These are phyloP conservation scores for Climacteris rufus DNA, from an alignment of 2,113 vertebrate species.

Conservation along the genomic window DNA sequence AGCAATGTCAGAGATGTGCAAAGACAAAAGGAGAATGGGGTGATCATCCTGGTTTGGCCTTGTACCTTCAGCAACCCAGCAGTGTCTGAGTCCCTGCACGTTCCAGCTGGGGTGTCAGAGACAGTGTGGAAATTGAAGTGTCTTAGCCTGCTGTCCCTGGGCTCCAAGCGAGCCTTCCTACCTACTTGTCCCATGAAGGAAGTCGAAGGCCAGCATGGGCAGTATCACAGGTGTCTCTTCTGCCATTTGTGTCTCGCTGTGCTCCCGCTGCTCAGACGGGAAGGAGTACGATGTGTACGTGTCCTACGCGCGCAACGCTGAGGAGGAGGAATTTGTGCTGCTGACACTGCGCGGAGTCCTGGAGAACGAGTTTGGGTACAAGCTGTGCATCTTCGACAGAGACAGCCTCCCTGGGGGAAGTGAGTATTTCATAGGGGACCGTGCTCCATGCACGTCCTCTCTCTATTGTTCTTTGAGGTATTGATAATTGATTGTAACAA, in stretches of 20 bases:
- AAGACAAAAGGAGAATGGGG: neutral
- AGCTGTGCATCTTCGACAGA: conserved; percentile 93
- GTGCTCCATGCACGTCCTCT: neutral
- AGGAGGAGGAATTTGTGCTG: conserved; percentile 93
- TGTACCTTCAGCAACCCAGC: neutral
- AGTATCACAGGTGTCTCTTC: neutral
- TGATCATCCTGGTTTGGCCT: neutral
- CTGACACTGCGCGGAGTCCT: conserved; percentile 84
- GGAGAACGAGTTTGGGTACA: conserved; percentile 93
- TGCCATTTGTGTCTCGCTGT: neutral
- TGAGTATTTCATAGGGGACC: conserved; percentile 74
- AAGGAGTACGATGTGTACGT: conserved; percentile 96
- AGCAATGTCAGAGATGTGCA: neutral
- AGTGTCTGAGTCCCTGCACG: neutral
- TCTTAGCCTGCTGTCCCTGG: neutral
- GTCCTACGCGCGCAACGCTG: conserved; percentile 89
- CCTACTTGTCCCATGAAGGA: neutral
- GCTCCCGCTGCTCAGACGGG: conserved; percentile 70
- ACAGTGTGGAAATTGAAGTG: neutral
- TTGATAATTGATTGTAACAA: neutral
- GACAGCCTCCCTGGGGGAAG: conserved; percentile 96
- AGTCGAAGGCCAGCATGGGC: neutral
- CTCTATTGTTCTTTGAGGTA: neutral
- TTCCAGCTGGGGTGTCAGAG: neutral
- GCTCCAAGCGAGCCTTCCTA: neutral